Evolutionary conservation across 2,888 invertebrate species (phyloP), one percentile per base, ranked within the genome.

Genomic region (Drosophila lutescens): DNA sequence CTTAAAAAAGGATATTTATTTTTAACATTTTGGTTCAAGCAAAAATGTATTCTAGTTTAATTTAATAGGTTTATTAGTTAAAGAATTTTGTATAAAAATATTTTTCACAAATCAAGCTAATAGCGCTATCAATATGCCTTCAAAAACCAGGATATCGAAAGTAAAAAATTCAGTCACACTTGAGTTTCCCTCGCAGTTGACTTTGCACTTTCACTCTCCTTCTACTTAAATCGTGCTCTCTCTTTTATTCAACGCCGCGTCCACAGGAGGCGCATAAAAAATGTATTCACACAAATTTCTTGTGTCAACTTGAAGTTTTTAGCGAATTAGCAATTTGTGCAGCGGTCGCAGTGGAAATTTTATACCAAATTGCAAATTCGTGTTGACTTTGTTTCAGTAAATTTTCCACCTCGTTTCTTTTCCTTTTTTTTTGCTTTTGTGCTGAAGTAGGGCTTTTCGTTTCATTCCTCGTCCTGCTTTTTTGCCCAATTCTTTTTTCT

Each of bases 251-350:
- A 44, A 9, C 38, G 36, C 36, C 36, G 38, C 8, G 36, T 30
- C 49, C 34, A 41, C 36, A 32, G 40, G 54, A 54, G 46, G 34
- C 54, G 38, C 61, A 73, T 72, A 56, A 71, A 78, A 85, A 82
- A 75, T 67, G 57, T 55, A 82, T 85, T 76, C 70, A 62, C 63
- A 74, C 75, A 77, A 83, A 79, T 85, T 82, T 87, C 76, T 82
- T 78, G 61, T 85, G 82, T 47, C 80, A 82, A 82, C 80, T 74
- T 40, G 74, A 77, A 76, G 74, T 80, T 65, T 72, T 73, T 20
- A 57, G 51, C 73, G 78, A 85, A 82, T 87, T 80, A 80, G 78
- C 30, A 47, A 47, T 47, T 47, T 47, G 49, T 49, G 49, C 61
- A 56, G 65, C 47, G 70, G 74, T 82, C 79, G 41, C 47, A 57